Conservation (phyloP, 2,113 vertebrate species). For the Cinclus cinclus region DNA sequence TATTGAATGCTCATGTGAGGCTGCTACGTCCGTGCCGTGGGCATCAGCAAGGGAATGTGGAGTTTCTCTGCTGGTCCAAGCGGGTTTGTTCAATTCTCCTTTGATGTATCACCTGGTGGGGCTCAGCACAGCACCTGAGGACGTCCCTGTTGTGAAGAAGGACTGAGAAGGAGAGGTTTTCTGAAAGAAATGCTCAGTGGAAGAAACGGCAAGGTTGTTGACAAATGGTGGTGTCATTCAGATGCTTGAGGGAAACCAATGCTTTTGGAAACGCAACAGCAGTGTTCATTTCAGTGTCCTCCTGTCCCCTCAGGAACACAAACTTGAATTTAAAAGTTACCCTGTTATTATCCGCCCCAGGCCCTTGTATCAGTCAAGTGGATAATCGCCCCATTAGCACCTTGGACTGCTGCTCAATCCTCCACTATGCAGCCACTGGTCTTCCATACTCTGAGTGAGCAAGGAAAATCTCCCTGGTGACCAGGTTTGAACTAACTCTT, state of each 20-base stretch:
- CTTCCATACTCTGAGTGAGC: not conserved
- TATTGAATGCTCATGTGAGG: not conserved
- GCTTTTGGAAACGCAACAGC: not conserved
- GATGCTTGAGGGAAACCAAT: not conserved
- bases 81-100: not conserved
- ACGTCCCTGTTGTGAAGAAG: not conserved
- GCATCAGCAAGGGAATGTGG: not conserved
- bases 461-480: not conserved
- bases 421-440: not conserved
- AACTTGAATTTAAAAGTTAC: not conserved
- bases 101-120: not conserved
- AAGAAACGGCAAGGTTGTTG: not conserved
- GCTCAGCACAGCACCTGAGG: not conserved
- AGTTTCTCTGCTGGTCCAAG: not conserved
- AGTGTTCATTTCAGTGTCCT: not conserved
- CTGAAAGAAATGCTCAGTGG: not conserved
- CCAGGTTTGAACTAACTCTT: not conserved
- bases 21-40: fast-evolving
- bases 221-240: not conserved
- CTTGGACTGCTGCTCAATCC: not conserved
- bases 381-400: not conserved
- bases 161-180: not conserved
- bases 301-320: not conserved
- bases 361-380: not conserved
- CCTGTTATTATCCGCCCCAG: not conserved